A percentile compares a stretch with the other conserved stretches of the same genome.
Conservation (phyloP, 2,113 vertebrate species). For the Psilopsiagon aurifrons region DNA sequence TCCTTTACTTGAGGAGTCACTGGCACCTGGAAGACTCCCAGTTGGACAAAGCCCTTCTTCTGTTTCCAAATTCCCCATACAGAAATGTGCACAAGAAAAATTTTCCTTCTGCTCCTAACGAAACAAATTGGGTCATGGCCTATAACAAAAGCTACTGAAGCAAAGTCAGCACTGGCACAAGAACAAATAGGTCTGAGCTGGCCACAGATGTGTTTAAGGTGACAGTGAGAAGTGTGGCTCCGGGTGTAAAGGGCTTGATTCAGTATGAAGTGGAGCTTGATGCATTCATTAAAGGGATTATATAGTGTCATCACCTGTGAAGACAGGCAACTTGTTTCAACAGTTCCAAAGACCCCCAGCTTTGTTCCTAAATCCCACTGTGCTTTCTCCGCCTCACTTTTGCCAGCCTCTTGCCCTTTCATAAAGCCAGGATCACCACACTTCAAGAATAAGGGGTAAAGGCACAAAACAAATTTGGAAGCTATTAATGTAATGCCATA, state of each 20-base stretch:
- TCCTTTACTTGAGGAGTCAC: neutral
- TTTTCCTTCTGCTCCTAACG: neutral
- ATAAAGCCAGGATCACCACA: fast-evolving
- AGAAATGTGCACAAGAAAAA: neutral
- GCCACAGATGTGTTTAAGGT: fast-evolving
- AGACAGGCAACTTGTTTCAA: neutral
- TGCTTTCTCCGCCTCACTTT: neutral
- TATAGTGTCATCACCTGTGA: fast-evolving
- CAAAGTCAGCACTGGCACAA: neutral
- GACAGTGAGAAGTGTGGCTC: neutral
- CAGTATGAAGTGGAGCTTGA: neutral
- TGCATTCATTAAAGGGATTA: neutral
- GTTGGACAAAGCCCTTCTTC: neutral
- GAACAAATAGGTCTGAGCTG: neutral
- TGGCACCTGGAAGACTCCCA: neutral
- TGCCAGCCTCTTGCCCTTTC: fast-evolving
- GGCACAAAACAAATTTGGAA: neutral
- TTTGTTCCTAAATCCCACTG: neutral
- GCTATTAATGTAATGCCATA: neutral
- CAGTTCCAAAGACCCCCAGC: neutral
- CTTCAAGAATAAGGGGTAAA: neutral
- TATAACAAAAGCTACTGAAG: neutral
- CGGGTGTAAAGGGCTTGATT: neutral
- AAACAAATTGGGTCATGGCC: neutral
- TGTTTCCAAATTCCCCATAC: neutral